These are phyloP conservation scores for Linurgus olivaceus DNA, from an alignment of 2,797 vertebrate genomes.

Conservation along the genomic window DNA sequence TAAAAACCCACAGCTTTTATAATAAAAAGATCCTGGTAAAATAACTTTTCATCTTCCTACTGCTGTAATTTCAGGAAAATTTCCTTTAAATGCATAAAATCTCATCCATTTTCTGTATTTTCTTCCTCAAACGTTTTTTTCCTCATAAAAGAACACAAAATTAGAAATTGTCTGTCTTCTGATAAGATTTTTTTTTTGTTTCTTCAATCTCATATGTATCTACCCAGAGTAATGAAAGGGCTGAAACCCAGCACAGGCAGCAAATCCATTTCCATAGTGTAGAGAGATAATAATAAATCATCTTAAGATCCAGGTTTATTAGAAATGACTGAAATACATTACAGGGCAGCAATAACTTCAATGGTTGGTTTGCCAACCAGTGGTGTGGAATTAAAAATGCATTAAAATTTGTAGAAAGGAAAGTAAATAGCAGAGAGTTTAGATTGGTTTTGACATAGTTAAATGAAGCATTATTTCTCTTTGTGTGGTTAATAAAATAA, in stretches of 20 bases:
- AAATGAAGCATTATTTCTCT: constrained; percentile 69
- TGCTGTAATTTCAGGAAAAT: neutral
- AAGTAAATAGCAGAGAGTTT: constrained; percentile 66
- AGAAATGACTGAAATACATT: constrained; percentile 72
- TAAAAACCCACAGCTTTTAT: rapidly evolving
- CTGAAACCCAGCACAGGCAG: neutral
- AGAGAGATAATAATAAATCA: constrained; percentile 64
- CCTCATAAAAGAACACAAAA: neutral
- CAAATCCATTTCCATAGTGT: constrained; percentile 41
- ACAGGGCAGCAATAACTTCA: constrained; percentile 53
- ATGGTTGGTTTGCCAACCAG: constrained; percentile 69
- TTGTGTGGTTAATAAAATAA: constrained; percentile 68
- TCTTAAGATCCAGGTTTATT: constrained; percentile 66
- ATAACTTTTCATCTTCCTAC: neutral
- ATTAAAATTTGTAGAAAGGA: constrained; percentile 73
- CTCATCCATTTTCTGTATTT: neutral
- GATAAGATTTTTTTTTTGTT: constrained; percentile 9
- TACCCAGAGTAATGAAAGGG: constrained; percentile 20
- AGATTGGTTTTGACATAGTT: constrained; percentile 69
- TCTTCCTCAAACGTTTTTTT: neutral
- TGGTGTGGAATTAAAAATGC: constrained; percentile 72
- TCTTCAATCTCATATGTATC: neutral
- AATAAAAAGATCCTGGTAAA: neutral
- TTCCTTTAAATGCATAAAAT: neutral
- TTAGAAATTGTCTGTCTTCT: neutral